These are phyloP conservation scores for Blastobasis lacticolella DNA, from an alignment of 2,888 invertebrate species.

Conservation along the genomic window DNA sequence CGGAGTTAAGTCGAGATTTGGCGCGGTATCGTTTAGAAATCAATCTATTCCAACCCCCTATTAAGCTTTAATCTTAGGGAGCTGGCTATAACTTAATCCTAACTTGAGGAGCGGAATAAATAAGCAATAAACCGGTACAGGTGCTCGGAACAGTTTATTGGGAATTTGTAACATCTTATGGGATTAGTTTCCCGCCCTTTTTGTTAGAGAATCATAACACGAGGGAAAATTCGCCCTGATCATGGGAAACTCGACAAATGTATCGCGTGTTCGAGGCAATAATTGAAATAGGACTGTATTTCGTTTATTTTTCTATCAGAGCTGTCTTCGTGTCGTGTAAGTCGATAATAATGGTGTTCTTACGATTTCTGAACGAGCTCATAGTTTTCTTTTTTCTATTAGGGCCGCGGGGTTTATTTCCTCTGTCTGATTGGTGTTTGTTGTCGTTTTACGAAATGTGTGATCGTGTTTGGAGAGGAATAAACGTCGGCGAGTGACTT, in stretches of 20 bases:
- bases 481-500: background rate
- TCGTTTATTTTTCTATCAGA: slow-evolving; percentile 42
- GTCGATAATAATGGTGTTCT: slow-evolving; percentile 19
- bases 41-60: slow-evolving; percentile 63
- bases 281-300: slow-evolving; percentile 54
- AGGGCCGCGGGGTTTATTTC: background rate
- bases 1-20: slow-evolving; percentile 49
- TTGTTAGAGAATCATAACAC: slow-evolving; percentile 13
- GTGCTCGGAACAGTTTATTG: slow-evolving; percentile 52
- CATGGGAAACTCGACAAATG: slow-evolving; percentile 60
- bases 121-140: slow-evolving; percentile 70
- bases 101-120: slow-evolving; percentile 67
- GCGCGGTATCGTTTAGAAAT: slow-evolving; percentile 58
- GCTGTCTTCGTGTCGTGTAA: slow-evolving; percentile 17
- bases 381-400: slow-evolving; percentile 3
- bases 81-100: slow-evolving; percentile 71
- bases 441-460: background rate
- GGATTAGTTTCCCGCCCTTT: slow-evolving; percentile 26
- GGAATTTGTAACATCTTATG: slow-evolving; percentile 37
- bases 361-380: slow-evolving; percentile 15
- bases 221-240: slow-evolving; percentile 20
- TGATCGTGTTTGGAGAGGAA: background rate
- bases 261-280: slow-evolving; percentile 55
- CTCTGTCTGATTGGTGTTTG: background rate
- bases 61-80: slow-evolving; percentile 70